Base-by-base conservation (phyloP, 2,888 invertebrate genomes). In the Fragum fragum region DNA sequence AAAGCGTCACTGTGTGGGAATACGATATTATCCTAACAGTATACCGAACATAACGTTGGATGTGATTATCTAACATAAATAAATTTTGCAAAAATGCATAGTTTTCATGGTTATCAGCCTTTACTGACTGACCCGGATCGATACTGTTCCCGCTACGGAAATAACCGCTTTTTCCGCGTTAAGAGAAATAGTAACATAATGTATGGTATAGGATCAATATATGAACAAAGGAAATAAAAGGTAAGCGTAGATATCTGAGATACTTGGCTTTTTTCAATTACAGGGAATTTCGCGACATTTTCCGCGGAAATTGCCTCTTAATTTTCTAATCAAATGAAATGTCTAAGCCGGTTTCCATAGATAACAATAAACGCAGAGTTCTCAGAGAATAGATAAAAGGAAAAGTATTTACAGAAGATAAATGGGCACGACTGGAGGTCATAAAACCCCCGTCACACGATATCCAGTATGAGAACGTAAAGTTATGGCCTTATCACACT, bases 251-350 rank as follows among this genome's bases (percentile, higher is more conserved):
- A 52, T 36, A 47, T 47, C 18, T 47, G 47, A 47, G 18, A 47
- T 47, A 9, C 47, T 23, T 57, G 18, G 26, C 21, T 11, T n/a
- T 61, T n/a, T 61, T 61, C 61, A 61, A 61, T 61, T 61, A 61
- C 61, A 18, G 61, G n/a, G 61, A 32, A 11, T 18, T 61, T 61
- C 18, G 61, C 61, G 61, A 61, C 42, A 39, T 42, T 42, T 66
- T 66, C 42, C 42, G n/a, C 42, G 39, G 66, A 42, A 66, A 66
- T 66, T 42, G 26, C 23, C 39, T 66, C 42, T 66, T 66, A 23
- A 66, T 42, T 42, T 42, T 39, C 66, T 66, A 66, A 66, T 42
- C 66, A 66, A 66, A 66, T 66, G 42, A 66, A 66, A 66, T 26
- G 66, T n/a, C 66, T 42, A 66, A 61, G 61, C 61, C 29, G 26